Conservation (phyloP, 1,140 invertebrate species). For the Lucilia cuprina region DNA sequence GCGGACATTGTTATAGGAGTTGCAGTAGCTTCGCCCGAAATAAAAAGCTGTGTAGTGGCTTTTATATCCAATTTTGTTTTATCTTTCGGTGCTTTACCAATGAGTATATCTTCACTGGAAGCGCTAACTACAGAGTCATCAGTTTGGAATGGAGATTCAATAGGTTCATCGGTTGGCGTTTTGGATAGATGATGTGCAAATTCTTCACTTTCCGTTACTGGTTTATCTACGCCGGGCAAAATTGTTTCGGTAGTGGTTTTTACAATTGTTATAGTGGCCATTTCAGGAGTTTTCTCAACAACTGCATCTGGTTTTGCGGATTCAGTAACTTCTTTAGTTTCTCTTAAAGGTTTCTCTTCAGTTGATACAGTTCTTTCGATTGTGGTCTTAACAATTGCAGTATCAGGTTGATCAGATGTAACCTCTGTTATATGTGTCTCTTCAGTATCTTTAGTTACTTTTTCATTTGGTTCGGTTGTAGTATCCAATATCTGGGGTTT, state of each 20-base stretch:
- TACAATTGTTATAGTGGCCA: conserved; percentile 15
- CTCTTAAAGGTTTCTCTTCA: too few species aligned
- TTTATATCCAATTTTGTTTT: conserved; percentile 48
- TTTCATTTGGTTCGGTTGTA: too few species aligned
- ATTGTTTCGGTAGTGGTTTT: conserved; percentile 5
- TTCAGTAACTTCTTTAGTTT: neutral
- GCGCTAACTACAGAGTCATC: neutral
- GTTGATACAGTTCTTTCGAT: too few species aligned
- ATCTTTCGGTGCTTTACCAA: conserved; percentile 7
- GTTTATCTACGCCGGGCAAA: neutral
- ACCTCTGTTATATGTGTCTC: too few species aligned
- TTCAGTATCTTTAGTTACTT: too few species aligned
- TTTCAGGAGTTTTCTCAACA: conserved; percentile 12
- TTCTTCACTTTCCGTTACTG: conserved; percentile 6
- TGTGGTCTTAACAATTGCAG: too few species aligned
- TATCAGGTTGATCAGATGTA: too few species aligned
- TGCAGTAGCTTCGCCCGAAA: conserved; percentile 50
- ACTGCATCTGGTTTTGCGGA: neutral
- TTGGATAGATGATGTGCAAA: neutral
- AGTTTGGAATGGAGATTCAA: neutral
- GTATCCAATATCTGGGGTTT: neutral
- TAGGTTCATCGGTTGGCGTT: neutral
- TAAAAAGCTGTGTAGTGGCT: conserved; percentile 55
- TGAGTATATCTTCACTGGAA: neutral
- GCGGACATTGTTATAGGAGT: conserved; percentile 52